Conservation (phyloP, 2,888 invertebrate species). For the Lottia scabra region DNA sequence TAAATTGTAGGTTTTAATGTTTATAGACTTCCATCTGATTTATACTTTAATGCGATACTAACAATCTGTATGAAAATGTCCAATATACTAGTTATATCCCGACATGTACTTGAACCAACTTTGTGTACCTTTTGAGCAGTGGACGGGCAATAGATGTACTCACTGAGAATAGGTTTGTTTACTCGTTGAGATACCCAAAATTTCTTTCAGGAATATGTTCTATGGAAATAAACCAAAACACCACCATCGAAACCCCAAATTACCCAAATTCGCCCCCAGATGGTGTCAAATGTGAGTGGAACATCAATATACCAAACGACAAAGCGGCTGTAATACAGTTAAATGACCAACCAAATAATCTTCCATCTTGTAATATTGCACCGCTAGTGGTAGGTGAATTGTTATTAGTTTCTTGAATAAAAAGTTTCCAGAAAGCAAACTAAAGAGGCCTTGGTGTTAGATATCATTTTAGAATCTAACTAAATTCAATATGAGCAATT, state of each 20-base stretch:
- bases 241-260: not conserved
- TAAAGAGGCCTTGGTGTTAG: too few relatives aligned
- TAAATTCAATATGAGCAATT: too few relatives aligned
- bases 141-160: too few relatives aligned
- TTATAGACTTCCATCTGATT: not conserved
- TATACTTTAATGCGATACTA: too few relatives aligned
- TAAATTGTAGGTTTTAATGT: not conserved
- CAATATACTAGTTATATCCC: too few relatives aligned
- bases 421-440: not conserved
- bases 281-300: conserved; percentile 4
- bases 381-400: conserved; percentile 2
- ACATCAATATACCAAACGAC: not conserved
- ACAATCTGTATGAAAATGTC: too few relatives aligned
- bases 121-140: too few relatives aligned
- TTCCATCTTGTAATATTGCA: conserved; percentile 4
- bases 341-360: not conserved
- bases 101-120: too few relatives aligned
- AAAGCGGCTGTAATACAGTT: not conserved
- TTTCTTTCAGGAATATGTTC: not conserved
- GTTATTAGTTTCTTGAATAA: not conserved
- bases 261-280: not conserved
- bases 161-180: too few relatives aligned
- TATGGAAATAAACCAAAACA: not conserved
- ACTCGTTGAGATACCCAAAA: too few relatives aligned
- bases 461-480: too few relatives aligned